Evolutionary conservation across 2,797 vertebrate genomes (phyloP).

Genomic region (Psittacula derbiana): DNA sequence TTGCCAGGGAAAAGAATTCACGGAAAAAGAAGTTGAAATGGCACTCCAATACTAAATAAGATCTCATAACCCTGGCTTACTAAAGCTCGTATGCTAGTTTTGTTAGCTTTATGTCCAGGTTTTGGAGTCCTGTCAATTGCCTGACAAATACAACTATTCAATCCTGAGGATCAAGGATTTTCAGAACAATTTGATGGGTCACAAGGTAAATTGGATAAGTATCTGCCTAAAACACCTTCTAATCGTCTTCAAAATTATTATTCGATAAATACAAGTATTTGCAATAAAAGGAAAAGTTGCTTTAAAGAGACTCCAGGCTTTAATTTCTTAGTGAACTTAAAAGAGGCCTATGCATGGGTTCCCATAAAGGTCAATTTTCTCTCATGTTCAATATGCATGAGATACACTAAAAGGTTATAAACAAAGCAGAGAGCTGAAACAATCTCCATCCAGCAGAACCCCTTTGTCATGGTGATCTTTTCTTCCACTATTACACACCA

Average conservation of each 20-base stretch:
- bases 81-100: neutral
- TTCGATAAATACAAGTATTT: neutral
- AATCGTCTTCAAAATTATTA: neutral
- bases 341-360: neutral
- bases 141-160: neutral
- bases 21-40: neutral
- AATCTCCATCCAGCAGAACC: neutral
- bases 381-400: neutral
- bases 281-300: neutral
- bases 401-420: neutral
- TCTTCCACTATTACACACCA: neutral
- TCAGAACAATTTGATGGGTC: neutral
- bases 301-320: neutral
- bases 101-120: neutral
- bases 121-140: neutral
- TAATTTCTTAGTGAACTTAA: neutral
- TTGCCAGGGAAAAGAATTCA: neutral
- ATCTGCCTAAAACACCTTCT: neutral
- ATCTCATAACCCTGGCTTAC: neutral
- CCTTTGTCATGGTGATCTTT: neutral
- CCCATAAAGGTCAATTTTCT: neutral
- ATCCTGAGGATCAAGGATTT: neutral
- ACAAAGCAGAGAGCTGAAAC: accelerated
- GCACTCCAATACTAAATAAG: neutral
- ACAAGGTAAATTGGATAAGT: neutral